Conservation (phyloP, 2,888 invertebrate genomes). For the Lasioglossum pauxillum region DNA sequence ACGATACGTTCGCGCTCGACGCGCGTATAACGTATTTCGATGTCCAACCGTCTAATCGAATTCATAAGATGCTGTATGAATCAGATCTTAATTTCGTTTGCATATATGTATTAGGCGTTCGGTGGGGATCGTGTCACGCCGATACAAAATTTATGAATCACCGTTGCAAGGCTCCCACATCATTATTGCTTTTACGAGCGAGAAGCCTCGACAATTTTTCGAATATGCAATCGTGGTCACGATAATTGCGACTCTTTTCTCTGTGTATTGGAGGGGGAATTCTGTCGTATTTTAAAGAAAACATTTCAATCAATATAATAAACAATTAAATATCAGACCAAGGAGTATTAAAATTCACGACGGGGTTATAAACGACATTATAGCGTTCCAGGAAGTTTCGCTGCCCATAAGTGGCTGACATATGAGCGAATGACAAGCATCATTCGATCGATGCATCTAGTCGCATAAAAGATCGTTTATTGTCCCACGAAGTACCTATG, state of each 20-base stretch:
- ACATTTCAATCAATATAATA: not conserved
- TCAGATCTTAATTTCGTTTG: constrained; percentile 36
- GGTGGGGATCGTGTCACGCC: constrained; percentile 8
- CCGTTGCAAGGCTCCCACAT: constrained; percentile 22
- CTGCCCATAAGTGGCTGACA: not conserved
- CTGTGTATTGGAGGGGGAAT: too few relatives aligned
- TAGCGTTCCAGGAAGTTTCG: not conserved
- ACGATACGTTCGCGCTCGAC: not conserved
- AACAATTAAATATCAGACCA: not conserved
- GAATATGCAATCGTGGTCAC: not conserved
- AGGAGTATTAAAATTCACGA: not conserved
- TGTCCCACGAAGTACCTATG: not conserved
- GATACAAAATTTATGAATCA: constrained; percentile 42
- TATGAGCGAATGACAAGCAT: not conserved
- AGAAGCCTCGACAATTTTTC: not conserved
- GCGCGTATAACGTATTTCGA: not conserved
- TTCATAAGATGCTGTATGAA: constrained; percentile 11
- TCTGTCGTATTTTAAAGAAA: too few relatives aligned
- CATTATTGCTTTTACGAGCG: not conserved
- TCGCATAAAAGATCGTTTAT: not conserved
- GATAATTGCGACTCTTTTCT: not conserved
- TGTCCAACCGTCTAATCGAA: not conserved
- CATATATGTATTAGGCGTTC: constrained; percentile 2
- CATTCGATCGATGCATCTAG: not conserved
- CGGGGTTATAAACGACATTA: not conserved